These are phyloP conservation scores for Falco concolor DNA, from an alignment of 2,797 vertebrate species.

Conservation along the genomic window DNA sequence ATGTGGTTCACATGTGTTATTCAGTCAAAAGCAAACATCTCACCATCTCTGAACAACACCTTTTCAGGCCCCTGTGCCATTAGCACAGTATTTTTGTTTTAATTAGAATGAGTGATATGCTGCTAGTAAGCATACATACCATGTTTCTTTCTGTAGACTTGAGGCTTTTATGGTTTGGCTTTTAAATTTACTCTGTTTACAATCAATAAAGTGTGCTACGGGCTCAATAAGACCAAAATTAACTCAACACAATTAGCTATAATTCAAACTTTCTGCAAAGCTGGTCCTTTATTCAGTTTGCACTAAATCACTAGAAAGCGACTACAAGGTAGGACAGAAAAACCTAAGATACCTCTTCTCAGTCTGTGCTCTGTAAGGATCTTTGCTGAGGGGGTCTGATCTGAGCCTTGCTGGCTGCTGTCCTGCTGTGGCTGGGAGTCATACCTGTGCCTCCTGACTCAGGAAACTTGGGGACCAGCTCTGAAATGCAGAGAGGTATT, in stretches of 20 bases:
- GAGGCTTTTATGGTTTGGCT: constrained; percentile 48
- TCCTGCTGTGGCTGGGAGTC: not conserved
- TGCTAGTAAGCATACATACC: constrained; percentile 6
- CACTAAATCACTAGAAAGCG: not conserved
- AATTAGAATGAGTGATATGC: constrained; percentile 41
- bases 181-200: constrained; percentile 45
- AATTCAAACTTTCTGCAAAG: constrained; percentile 32
- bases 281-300: not conserved
- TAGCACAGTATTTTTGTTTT: constrained; percentile 51
- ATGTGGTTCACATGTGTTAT: not conserved
- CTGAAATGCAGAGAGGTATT: not conserved
- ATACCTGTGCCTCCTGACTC: not conserved
- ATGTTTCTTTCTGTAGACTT: constrained; percentile 21
- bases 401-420: not conserved
- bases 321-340: not conserved
- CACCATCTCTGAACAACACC: not conserved
- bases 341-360: not conserved
- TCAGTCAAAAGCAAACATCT: not conserved
- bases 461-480: rapidly evolving
- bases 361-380: not conserved
- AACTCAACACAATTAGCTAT: constrained; percentile 28
- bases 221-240: constrained; percentile 43
- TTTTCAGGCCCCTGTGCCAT: not conserved
- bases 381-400: not conserved
- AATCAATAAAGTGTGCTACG: constrained; percentile 4